Percentiles rank a stretch among this genome's conserved stretches.
These are phyloP conservation scores for Macrotus californicus DNA, from an alignment of 2,113 vertebrate genomes.

Conservation along the genomic window DNA sequence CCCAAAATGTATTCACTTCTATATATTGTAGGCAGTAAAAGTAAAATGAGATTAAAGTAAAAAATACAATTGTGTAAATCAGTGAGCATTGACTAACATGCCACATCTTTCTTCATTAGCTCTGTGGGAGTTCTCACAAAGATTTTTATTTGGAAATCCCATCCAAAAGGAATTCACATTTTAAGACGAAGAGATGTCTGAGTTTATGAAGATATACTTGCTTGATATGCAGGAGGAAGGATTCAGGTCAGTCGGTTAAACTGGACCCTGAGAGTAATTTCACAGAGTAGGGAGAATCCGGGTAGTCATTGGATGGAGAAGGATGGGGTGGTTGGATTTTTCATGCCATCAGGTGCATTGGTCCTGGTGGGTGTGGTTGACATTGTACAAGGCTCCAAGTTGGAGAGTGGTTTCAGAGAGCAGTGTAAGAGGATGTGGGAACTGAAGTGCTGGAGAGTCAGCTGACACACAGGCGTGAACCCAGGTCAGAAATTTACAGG, in stretches of 20 bases:
- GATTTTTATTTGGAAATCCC: not conserved
- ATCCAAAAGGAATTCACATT: not conserved
- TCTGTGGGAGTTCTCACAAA: not conserved
- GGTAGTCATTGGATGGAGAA: not conserved
- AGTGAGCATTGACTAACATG: not conserved
- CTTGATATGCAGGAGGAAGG: not conserved
- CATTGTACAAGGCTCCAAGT: not conserved
- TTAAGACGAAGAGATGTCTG: not conserved
- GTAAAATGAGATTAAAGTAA: not conserved
- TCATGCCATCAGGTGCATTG: not conserved
- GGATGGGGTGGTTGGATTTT: not conserved
- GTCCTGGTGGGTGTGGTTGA: not conserved
- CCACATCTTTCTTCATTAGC: not conserved
- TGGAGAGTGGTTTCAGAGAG: not conserved
- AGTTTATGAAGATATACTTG: not conserved
- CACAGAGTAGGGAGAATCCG: not conserved
- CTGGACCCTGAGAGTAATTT: not conserved
- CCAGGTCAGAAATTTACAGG: too few relatives aligned
- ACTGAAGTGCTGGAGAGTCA: not conserved
- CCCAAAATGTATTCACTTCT: not conserved
- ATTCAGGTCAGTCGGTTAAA: not conserved
- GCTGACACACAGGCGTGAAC: not conserved
- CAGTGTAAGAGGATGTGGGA: not conserved
- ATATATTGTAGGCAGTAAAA: not conserved
- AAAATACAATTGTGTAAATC: not conserved